A percentile compares a stretch with the other conserved stretches of the same genome.
These are phyloP conservation scores for Panorpa germanica DNA, from an alignment of 2,888 invertebrate species.

Conservation along the genomic window DNA sequence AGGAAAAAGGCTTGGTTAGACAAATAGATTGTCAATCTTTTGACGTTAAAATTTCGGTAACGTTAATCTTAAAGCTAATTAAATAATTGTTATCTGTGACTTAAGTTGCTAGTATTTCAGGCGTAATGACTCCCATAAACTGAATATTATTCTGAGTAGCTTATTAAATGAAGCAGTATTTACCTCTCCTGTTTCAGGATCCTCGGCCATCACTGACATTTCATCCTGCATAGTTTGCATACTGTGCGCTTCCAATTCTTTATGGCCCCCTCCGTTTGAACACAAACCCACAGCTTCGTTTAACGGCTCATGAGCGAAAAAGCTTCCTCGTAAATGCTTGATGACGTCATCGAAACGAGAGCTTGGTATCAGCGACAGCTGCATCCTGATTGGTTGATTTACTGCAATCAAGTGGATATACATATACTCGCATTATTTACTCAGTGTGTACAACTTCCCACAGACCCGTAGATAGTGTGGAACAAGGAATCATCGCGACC, in stretches of 20 bases:
- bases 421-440: too few relatives aligned
- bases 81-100: too few relatives aligned
- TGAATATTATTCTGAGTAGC: not conserved
- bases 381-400: too few relatives aligned
- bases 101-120: slow-evolving; percentile 5
- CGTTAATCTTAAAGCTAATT: too few relatives aligned
- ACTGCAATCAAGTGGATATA: too few relatives aligned
- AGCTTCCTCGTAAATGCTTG: slow-evolving; percentile 48
- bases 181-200: slow-evolving; percentile 40
- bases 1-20: too few relatives aligned
- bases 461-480: too few relatives aligned
- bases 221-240: slow-evolving; percentile 52
- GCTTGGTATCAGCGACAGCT: slow-evolving; percentile 17
- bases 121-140: slow-evolving; percentile 2
- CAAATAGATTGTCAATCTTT: too few relatives aligned
- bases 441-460: too few relatives aligned
- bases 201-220: slow-evolving; percentile 47
- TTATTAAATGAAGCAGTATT: slow-evolving; percentile 11
- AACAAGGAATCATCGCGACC: too few relatives aligned
- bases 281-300: slow-evolving; percentile 63
- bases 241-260: slow-evolving; percentile 53
- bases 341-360: slow-evolving; percentile 38
- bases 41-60: too few relatives aligned
- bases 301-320: slow-evolving; percentile 70
- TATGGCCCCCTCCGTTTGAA: slow-evolving; percentile 46